Percentiles rank a stretch among this genome's conserved stretches.
Conservation (phyloP, 2,888 invertebrate species). For the Physocephala rufipes region DNA sequence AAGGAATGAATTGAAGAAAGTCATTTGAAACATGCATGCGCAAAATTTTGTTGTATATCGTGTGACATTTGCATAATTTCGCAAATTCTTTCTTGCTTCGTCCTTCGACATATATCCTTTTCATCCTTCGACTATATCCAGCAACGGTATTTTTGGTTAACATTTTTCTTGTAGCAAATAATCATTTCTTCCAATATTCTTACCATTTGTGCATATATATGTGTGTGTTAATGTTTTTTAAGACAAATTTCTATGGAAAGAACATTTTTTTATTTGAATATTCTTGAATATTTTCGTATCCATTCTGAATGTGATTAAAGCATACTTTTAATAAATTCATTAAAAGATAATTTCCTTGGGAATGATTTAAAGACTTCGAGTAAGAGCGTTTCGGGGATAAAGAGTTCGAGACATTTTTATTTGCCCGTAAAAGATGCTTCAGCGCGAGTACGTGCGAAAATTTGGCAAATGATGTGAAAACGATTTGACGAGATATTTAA, state of each 20-base stretch:
- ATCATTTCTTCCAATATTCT: conserved; percentile 17
- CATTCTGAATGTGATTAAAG: too few species aligned
- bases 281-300: not conserved
- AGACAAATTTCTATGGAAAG: not conserved
- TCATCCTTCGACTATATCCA: not conserved
- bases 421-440: conserved; percentile 14
- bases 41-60: not conserved
- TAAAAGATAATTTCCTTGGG: too few species aligned
- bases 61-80: conserved; percentile 29
- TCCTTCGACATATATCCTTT: not conserved
- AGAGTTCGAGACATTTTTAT: conserved; percentile 8
- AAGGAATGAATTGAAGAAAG: conserved; percentile 12
- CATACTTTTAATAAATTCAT: too few species aligned
- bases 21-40: conserved; percentile 29
- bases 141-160: conserved; percentile 4
- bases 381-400: too few species aligned
- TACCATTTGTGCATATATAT: not conserved
- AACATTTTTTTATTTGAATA: not conserved
- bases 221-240: conserved; percentile 31
- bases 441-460: conserved; percentile 16
- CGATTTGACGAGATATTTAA: conserved; percentile 22
- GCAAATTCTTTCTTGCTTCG: conserved; percentile 12
- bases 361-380: too few species aligned
- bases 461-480: conserved; percentile 2
- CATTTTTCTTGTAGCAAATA: conserved; percentile 19